Evolutionary conservation across 2,113 vertebrate genomes (phyloP).

Genomic region (Microtus oregoni): DNA sequence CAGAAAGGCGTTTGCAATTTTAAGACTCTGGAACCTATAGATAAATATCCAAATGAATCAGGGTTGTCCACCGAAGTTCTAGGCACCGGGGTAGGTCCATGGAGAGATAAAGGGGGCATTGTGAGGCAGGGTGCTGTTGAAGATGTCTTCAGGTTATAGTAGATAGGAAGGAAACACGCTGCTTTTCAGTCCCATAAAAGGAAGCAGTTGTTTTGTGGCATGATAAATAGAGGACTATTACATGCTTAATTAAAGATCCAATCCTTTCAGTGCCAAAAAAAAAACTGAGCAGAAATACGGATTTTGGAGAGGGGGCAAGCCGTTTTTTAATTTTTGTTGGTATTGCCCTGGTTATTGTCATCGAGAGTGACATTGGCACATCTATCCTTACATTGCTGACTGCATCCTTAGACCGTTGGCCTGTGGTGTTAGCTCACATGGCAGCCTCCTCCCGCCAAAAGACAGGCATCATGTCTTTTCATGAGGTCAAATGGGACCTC

Average conservation of each 20-base stretch:
- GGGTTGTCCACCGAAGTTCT: background rate
- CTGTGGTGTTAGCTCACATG: background rate
- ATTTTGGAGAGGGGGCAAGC: background rate
- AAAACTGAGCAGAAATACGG: background rate
- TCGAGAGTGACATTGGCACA: background rate
- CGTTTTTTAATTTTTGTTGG: background rate
- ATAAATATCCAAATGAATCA: slow-evolving; percentile 18
- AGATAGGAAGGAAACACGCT: background rate
- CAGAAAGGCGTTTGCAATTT: background rate
- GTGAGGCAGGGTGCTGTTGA: background rate
- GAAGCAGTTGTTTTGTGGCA: background rate
- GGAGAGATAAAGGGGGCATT: background rate
- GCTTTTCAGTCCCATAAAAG: slow-evolving; percentile 32
- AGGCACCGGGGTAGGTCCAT: background rate
- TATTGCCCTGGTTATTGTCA: background rate
- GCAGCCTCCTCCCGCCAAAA: background rate
- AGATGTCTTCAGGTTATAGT: slow-evolving; percentile 1
- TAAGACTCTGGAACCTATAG: slow-evolving; percentile 41
- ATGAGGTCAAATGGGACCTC: background rate
- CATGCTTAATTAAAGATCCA: slow-evolving; percentile 55
- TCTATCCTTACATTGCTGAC: background rate
- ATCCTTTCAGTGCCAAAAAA: slow-evolving; percentile 13
- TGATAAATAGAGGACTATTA: slow-evolving; percentile 27
- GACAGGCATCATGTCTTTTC: background rate
- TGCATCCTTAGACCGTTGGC: background rate